These are phyloP conservation scores for Cepaea nemoralis DNA, from an alignment of 1,140 invertebrate genomes.

Conservation along the genomic window DNA sequence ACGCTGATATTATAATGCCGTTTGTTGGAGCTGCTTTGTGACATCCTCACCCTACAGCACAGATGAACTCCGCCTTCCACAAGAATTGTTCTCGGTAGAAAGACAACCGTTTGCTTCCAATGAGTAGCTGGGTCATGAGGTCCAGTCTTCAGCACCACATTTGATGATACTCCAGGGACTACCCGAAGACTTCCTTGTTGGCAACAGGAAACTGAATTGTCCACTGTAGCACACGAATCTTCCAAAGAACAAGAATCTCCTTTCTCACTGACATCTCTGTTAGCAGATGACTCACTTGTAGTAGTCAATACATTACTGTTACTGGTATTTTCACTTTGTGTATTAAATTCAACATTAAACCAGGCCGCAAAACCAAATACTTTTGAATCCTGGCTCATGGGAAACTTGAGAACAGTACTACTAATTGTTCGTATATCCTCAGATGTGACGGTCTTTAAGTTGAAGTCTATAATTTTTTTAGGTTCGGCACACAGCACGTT, in stretches of 20 bases:
- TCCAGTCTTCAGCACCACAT: conserved; percentile 50
- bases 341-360: conserved; percentile 66
- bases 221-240: not conserved
- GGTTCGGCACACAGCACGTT: conserved; percentile 52
- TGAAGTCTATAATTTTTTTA: conserved; percentile 55
- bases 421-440: conserved; percentile 54
- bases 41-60: conserved; percentile 48
- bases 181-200: not conserved
- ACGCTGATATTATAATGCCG: conserved; percentile 64
- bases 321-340: not conserved
- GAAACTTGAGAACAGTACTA: conserved; percentile 46
- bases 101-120: conserved; percentile 99
- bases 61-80: conserved; percentile 52
- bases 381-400: conserved; percentile 47
- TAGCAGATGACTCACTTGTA: not conserved
- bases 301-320: not conserved
- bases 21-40: conserved; percentile 56
- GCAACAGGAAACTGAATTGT: not conserved
- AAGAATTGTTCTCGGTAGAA: conserved; percentile 76
- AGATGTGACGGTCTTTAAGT: conserved; percentile 58
- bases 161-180: not conserved
- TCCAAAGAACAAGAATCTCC: conserved; percentile 3
- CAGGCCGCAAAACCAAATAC: conserved; percentile 66
- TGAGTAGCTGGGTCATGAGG: conserved; percentile 83
- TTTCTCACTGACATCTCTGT: not conserved